Evolutionary conservation across 2,888 invertebrate species (phyloP), one percentile per base, ranked within the genome.

Genomic region (Phortica okadai): DNA sequence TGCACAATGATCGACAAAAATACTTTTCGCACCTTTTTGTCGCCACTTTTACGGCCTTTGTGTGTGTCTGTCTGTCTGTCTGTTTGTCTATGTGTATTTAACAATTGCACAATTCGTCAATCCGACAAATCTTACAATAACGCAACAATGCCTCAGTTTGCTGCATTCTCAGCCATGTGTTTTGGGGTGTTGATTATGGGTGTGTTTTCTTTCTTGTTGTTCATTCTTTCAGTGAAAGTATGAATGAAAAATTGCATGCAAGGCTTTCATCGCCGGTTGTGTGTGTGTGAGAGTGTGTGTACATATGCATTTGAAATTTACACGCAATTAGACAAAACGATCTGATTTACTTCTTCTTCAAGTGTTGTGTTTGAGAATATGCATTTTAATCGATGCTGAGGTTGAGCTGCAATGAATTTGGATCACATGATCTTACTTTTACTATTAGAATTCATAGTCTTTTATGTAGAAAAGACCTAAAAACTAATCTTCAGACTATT

Each of bases 21-120:
- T 82, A 84, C 84, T 85, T 85, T 85, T 85, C 85, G 84, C 84
- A 85, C 84, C 84, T 85, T 85, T 73, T 41, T 21, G 81, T 73
- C 73, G 74, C 78, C 83, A 78, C 42, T 44, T 64, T 25, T 33
- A 33, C 33, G 33, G 62, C 62, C 62, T 62, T 62, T 62, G 21
- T 25, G 21, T 62, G 14, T 50, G 14, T 50, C 10, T 11, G 50
- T 33, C 33, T 33, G 33, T 33, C 33, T 33, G 33, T 33, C 33
- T 33, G 33, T 5, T 33, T 33, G 33, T 33, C 33, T 33, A 50
- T 50, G 50, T 50, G 50, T 21, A 21, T 11, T 62, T 62, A 21
- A 62, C 62, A 62, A 62, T 62, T 25, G 62, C 10, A 62, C 25
- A 21, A 25, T 11, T 62, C 50, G 45, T 45, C 45, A 45, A 59